A percentile compares a stretch with the other conserved stretches of the same genome.
Conservation (phyloP, 64 coral and sea anemone species). For the Hydrozoanthus tunicans region DNA sequence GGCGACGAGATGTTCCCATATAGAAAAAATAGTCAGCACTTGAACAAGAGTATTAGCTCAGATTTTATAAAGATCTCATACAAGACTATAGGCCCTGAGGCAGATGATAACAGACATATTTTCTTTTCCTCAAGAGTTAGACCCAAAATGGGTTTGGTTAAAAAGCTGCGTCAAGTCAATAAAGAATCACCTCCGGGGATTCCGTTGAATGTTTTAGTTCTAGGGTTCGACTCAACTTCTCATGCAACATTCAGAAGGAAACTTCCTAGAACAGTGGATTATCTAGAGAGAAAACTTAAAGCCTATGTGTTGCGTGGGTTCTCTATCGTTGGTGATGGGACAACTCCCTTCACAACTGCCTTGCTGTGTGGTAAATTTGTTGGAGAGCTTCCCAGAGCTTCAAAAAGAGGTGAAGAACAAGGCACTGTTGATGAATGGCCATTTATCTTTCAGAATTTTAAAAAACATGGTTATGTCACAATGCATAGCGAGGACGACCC, state of each 20-base stretch:
- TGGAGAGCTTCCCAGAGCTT: conserved; percentile 10
- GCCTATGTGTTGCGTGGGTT: conserved; percentile 70
- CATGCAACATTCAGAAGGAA: conserved; percentile 66
- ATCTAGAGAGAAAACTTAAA: conserved; percentile 58
- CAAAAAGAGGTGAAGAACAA: neutral
- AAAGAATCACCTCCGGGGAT: conserved; percentile 23
- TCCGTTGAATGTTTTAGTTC: conserved; percentile 61
- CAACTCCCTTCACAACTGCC: conserved; percentile 69
- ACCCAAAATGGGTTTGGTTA: conserved; percentile 38
- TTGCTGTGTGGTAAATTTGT: conserved; percentile 78
- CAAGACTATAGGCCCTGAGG: neutral
- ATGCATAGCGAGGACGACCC: conserved; percentile 78
- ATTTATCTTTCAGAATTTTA: conserved; percentile 64
- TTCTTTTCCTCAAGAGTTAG: conserved; percentile 56
- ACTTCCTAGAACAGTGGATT: conserved; percentile 58
- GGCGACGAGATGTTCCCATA: conserved; percentile 57
- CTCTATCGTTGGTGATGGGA: conserved; percentile 83
- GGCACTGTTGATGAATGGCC: conserved; percentile 64
- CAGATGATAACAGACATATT: neutral
- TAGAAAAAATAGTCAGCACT: conserved; percentile 32
- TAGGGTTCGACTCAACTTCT: conserved; percentile 75
- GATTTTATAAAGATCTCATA: conserved; percentile 64
- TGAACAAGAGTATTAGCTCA: conserved; percentile 12
- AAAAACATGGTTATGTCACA: conserved; percentile 77
- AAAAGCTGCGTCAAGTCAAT: neutral